Evolutionary conservation across 2,888 invertebrate genomes (phyloP).

Genomic region (Hydraecia micacea): DNA sequence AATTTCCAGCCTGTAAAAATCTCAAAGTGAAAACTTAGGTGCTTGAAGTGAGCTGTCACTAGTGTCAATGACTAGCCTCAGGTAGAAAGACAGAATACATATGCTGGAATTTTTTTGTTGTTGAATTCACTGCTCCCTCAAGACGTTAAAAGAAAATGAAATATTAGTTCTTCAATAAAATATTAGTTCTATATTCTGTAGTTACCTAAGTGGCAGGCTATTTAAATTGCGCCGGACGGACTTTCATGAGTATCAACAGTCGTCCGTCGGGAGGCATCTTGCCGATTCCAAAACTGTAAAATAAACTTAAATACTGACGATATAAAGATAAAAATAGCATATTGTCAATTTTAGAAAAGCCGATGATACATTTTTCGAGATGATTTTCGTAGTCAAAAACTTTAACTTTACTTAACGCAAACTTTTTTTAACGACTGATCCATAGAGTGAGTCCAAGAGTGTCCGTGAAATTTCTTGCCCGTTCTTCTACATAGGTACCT

Average conservation of each 20-base stretch:
- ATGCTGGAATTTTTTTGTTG: no score
- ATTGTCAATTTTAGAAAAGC: neutral
- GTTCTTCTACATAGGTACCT: no score
- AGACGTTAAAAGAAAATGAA: neutral
- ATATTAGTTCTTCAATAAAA: neutral
- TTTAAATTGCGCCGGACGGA: neutral
- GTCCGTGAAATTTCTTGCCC: no score
- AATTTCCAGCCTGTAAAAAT: no score
- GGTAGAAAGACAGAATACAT: no score
- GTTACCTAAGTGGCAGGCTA: neutral
- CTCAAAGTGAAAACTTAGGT: no score
- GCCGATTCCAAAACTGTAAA: neutral
- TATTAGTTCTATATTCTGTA: neutral
- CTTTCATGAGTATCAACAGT: neutral
- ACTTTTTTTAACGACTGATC: no score
- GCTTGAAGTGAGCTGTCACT: no score
- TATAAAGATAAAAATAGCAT: neutral
- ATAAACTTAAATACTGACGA: neutral
- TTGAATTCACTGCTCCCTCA: neutral
- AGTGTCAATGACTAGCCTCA: no score
- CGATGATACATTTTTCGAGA: neutral
- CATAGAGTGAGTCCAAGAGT: no score
- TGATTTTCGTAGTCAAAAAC: no score
- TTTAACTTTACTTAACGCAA: neutral
- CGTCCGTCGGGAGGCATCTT: neutral